Percentiles rank a stretch among this genome's conserved stretches.
phyloP scores from a whole-genome alignment of 2,797 vertebrate species.

The Gastrophryne carolinensis region DNA sequence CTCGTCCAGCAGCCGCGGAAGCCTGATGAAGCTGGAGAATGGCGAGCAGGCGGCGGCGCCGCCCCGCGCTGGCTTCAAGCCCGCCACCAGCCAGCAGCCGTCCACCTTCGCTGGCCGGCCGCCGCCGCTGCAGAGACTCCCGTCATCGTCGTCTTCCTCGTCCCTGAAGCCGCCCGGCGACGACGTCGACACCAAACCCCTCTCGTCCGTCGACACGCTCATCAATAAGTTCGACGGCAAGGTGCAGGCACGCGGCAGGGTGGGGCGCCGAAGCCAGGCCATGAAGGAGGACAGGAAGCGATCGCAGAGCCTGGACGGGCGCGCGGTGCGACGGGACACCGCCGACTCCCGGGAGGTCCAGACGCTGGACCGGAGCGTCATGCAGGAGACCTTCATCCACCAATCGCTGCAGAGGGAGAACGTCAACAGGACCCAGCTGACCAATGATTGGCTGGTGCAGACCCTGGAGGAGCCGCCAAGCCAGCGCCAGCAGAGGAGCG shows the following conservation, averaged over 20 bases:
- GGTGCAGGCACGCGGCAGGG: constrained; percentile 62
- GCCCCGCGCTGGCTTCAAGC: constrained; percentile 57
- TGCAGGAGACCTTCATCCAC: constrained; percentile 35
- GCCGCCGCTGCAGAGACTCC: not conserved
- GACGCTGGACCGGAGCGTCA: not conserved
- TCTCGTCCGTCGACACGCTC: constrained; percentile 76
- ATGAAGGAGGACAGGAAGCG: constrained; percentile 69
- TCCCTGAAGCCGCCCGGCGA: not conserved
- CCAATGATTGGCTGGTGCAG: constrained; percentile 59
- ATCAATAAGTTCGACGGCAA: constrained; percentile 79
- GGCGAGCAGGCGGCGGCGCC: constrained; percentile 34
- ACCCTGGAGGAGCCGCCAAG: constrained; percentile 50
- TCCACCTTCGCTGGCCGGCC: rapidly evolving
- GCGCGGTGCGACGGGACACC: not conserved
- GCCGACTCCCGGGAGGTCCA: constrained; percentile 11
- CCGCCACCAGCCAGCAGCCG: constrained; percentile 55
- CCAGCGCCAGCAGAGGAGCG: constrained; percentile 15
- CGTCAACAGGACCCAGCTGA: constrained; percentile 47
- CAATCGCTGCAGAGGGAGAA: not conserved
- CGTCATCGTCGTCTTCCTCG: not conserved
- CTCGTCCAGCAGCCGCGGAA: constrained; percentile 47
- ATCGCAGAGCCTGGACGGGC: constrained; percentile 80
- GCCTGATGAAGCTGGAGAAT: constrained; percentile 28
- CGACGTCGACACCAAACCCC: constrained; percentile 78
- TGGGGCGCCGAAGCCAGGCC: constrained; percentile 56